These are phyloP conservation scores for Ormyrus pomaceus DNA, from an alignment of 2,888 invertebrate genomes.

Conservation along the genomic window DNA sequence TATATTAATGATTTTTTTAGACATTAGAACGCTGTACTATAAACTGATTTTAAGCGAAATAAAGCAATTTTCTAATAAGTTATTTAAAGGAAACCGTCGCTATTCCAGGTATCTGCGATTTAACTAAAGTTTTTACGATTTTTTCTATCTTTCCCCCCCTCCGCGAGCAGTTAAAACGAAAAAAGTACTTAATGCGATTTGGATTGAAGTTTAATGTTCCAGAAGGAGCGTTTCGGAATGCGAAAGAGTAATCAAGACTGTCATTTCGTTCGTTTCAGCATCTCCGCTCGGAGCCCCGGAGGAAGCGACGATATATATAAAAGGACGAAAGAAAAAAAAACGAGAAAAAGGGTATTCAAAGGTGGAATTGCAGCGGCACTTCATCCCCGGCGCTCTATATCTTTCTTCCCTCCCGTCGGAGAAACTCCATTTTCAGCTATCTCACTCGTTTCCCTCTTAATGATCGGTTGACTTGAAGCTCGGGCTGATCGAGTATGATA, in stretches of 20 bases:
- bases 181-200: slow-evolving; percentile 49
- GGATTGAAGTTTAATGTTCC: slow-evolving; percentile 55
- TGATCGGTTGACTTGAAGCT: slow-evolving; percentile 33
- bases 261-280: slow-evolving; percentile 60
- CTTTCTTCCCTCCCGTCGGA: slow-evolving; percentile 19
- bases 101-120: slow-evolving; percentile 5
- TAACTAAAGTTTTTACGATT: slow-evolving; percentile 40
- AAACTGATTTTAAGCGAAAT: no score
- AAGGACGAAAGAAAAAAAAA: slow-evolving; percentile 45
- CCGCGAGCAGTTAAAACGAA: slow-evolving; percentile 32
- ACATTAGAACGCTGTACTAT: no score
- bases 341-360: slow-evolving; percentile 53
- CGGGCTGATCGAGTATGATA: slow-evolving; percentile 51
- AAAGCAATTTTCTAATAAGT: background rate
- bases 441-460: slow-evolving; percentile 53
- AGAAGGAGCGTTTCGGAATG: slow-evolving; percentile 64
- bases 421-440: slow-evolving; percentile 54
- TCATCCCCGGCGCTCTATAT: slow-evolving; percentile 37
- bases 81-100: background rate
- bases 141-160: slow-evolving; percentile 19
- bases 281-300: slow-evolving; percentile 4
- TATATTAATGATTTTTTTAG: background rate
- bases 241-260: slow-evolving; percentile 64
- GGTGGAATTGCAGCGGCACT: slow-evolving; percentile 47
- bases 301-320: slow-evolving; percentile 15